A percentile compares a stretch with the other conserved stretches of the same genome.
phyloP scores from a whole-genome alignment of 2,888 invertebrate genomes.

The Tinea semifulvella region DNA sequence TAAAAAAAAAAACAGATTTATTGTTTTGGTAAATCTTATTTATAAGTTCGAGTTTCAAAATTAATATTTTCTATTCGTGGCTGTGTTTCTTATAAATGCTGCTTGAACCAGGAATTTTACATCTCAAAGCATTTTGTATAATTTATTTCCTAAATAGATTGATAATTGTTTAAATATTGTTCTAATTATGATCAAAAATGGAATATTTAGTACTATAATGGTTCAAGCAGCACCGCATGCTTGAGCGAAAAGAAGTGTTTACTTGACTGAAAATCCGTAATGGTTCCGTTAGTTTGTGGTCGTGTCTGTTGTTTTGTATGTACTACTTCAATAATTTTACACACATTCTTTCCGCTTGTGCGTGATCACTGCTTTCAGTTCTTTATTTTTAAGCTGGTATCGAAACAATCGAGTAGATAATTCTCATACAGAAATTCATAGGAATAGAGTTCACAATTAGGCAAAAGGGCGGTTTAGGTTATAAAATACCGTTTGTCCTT shows the following conservation, averaged over 20 bases:
- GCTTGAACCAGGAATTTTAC: constrained; percentile 38
- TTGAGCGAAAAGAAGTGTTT: constrained; percentile 62
- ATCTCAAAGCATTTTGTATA: no score
- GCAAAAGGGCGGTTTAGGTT: constrained; percentile 1
- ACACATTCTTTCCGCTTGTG: constrained; percentile 66
- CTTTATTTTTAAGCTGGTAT: constrained; percentile 18
- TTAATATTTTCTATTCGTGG: constrained; percentile 23
- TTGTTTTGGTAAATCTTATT: no score
- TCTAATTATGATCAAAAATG: no score
- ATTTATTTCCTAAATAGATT: no score
- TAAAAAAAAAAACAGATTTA: no score
- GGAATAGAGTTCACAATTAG: constrained; percentile 1
- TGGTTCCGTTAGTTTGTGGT: constrained; percentile 35
- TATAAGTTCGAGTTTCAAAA: not conserved
- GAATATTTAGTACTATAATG: no score
- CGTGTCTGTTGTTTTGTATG: constrained; percentile 43
- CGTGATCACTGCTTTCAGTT: constrained; percentile 58
- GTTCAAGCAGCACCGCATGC: constrained; percentile 59
- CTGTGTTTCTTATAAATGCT: constrained; percentile 34
- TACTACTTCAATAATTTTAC: constrained; percentile 48
- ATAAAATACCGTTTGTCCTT: not conserved
- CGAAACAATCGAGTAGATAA: constrained; percentile 10
- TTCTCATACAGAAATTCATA: constrained; percentile 1
- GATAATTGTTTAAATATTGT: no score
- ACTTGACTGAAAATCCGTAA: constrained; percentile 22